Evolutionary conservation across 2,888 invertebrate genomes (phyloP).

Genomic region (Salpingus planirostris): DNA sequence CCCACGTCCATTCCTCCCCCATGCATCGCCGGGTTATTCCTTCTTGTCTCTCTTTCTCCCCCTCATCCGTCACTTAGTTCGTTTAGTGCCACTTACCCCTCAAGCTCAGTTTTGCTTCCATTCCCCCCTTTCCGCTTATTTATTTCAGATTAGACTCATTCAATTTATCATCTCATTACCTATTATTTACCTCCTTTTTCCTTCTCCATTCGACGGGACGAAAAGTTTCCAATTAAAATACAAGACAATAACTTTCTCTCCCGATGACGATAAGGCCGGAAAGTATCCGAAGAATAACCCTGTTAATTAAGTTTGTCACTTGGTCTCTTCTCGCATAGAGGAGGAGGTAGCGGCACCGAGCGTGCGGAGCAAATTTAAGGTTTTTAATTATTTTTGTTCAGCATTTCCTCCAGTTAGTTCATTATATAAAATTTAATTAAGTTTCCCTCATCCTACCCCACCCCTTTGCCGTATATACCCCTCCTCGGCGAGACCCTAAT

Average conservation of each 20-base stretch:
- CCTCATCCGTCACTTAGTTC: constrained; percentile 40
- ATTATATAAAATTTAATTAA: constrained; percentile 47
- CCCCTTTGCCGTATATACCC: too few species aligned
- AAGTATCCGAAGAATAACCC: constrained; percentile 39
- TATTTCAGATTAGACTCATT: constrained; percentile 42
- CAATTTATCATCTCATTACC: constrained; percentile 43
- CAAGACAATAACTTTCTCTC: background rate
- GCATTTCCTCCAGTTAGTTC: constrained; percentile 46
- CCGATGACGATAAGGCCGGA: too few species aligned
- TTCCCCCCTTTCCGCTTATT: constrained; percentile 41
- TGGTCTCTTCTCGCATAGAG: too few species aligned
- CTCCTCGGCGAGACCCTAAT: constrained; percentile 42
- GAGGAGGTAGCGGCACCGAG: too few species aligned
- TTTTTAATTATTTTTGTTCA: constrained; percentile 47
- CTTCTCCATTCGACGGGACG: too few species aligned
- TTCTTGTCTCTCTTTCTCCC: constrained; percentile 19
- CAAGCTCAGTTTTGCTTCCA: constrained; percentile 37
- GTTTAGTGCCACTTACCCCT: constrained; percentile 39
- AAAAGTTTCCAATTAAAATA: too few species aligned
- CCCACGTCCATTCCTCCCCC: constrained; percentile 15
- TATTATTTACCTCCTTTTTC: constrained; percentile 16
- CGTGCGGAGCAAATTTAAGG: constrained; percentile 41
- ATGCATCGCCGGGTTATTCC: constrained; percentile 9
- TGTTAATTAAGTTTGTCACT: constrained; percentile 46
- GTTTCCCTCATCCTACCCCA: too few species aligned